Percentiles rank a stretch among this genome's conserved stretches.
Evolutionary conservation across 2,888 invertebrate species (phyloP).

Genomic region (Dorcus parallelipipedus): DNA sequence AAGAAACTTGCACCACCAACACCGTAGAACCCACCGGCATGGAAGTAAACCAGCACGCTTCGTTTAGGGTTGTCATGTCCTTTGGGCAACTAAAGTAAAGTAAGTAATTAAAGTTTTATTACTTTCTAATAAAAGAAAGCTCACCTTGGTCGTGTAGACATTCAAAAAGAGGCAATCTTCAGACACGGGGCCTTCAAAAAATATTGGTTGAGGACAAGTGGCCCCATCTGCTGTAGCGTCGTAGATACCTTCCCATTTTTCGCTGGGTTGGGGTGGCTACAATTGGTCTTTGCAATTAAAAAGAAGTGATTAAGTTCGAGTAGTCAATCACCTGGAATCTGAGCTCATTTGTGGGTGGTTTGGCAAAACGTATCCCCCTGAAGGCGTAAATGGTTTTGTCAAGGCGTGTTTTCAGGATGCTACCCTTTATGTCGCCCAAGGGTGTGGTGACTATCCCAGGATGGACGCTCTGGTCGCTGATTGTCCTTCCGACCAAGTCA

Average conservation of each 20-base stretch:
- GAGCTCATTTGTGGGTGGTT: slow-evolving; percentile 39
- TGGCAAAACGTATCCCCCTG: slow-evolving; percentile 32
- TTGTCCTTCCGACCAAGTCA: slow-evolving; percentile 21
- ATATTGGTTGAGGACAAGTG: slow-evolving; percentile 42
- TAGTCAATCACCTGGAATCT: slow-evolving; percentile 41
- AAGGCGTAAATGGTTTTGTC: slow-evolving; percentile 33
- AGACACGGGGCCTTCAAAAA: slow-evolving; percentile 39
- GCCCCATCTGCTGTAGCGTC: slow-evolving; percentile 43
- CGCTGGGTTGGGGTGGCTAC: slow-evolving; percentile 42
- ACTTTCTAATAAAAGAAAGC: not conserved
- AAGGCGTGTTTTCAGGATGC: slow-evolving; percentile 25
- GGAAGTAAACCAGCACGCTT: slow-evolving; percentile 67
- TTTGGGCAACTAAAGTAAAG: slow-evolving; percentile 36
- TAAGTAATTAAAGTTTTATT: too few species aligned
- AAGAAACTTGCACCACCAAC: slow-evolving; percentile 56
- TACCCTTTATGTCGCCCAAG: slow-evolving; percentile 31
- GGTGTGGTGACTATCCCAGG: slow-evolving; percentile 28
- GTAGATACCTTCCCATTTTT: slow-evolving; percentile 40
- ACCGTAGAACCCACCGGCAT: slow-evolving; percentile 65
- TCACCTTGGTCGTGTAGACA: slow-evolving; percentile 50
- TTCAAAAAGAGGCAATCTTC: slow-evolving; percentile 67
- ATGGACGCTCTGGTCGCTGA: slow-evolving; percentile 27
- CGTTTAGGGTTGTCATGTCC: slow-evolving; percentile 38
- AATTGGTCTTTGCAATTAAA: slow-evolving; percentile 3
- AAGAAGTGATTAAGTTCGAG: too few species aligned